Evolutionary conservation across 30 jellyfish, hydroid and myxozoan genomes (phyloP), one percentile per base, ranked within the genome.

Genomic region (Mastigias papua): DNA sequence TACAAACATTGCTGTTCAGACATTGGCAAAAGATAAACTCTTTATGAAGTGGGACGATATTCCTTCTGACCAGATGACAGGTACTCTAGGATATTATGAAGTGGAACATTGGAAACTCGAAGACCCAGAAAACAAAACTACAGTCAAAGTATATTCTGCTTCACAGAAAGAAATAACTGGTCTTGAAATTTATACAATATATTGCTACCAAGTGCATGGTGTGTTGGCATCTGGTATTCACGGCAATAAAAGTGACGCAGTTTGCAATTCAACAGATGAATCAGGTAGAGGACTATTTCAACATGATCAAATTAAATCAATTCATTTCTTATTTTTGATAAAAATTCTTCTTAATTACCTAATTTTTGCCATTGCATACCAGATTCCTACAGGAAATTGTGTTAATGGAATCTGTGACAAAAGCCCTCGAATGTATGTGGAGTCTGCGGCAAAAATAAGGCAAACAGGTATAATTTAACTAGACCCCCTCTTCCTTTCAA

Each of bases 231-330:
- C 78, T 31, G 85, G 68, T 42, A 57, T 34, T 22, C 23, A 15
- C 0, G 92, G 92, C 67, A 68, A 82, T 31, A 66, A 15, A 20
- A 82, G 86, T 49, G 75, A 30, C 34, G 48, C 67, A 2, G 78
- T 19, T 22, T 82, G 92, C 37, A 58, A 34, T 16, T 63, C 58
- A 31, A 82, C 92, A 16, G 92, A 82, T 54, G 92, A 82, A 50
- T 42, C 37, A 29, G 92, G 92, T 82, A 68, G n/a, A n/a, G n/a
- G n/a, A n/a, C n/a, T n/a, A n/a, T n/a, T n/a, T n/a, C n/a, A n/a
- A n/a, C n/a, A 46, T 16, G 16, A 46, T 46, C 8, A 46, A 46
- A 6, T 46, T 46, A 46, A 46, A 8, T 16, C 16, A 46, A 16
- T 46, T 46, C 16, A 46, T 46, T 16, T 46, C 16, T 16, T 46